phyloP scores from a whole-genome alignment of 2,888 invertebrate genomes.

The Apodemia zela region DNA sequence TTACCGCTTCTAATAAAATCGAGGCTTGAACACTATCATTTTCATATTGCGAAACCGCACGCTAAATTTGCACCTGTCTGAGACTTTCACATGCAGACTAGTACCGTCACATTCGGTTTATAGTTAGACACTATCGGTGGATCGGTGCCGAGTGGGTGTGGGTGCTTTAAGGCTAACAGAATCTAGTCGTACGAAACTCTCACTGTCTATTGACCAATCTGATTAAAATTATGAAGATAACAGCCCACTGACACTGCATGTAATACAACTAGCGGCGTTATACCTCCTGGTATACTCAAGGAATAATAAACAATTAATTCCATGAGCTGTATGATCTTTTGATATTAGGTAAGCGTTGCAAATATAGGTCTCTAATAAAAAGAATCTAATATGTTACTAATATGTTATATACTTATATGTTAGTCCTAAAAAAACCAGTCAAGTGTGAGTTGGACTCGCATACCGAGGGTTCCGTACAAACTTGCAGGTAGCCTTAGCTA shows the following conservation, averaged over 20 bases:
- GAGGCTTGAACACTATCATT: constrained; percentile 35
- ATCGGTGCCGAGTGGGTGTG: constrained; percentile 28
- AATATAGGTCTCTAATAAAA: too few relatives aligned
- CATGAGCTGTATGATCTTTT: too few relatives aligned
- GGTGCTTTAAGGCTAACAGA: constrained; percentile 26
- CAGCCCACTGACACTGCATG: constrained; percentile 6
- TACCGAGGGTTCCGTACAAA: too few relatives aligned
- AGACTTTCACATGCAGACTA: constrained; percentile 9
- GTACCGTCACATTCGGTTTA: constrained; percentile 11
- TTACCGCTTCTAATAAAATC: constrained; percentile 37
- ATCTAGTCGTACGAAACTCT: constrained; percentile 11
- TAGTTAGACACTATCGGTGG: constrained; percentile 1
- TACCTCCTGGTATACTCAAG: background rate
- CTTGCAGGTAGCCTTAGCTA: too few relatives aligned
- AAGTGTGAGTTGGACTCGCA: too few relatives aligned
- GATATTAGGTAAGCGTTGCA: too few relatives aligned
- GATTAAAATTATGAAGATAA: constrained; percentile 16
- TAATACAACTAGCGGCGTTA: background rate
- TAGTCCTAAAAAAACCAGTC: too few relatives aligned
- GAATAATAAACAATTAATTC: background rate
- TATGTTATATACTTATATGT: too few relatives aligned
- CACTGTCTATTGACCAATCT: constrained; percentile 14
- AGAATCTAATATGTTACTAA: too few relatives aligned
- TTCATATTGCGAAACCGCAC: constrained; percentile 40
- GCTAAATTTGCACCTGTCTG: constrained; percentile 57